A percentile compares a stretch with the other conserved stretches of the same genome.
phyloP scores from a whole-genome alignment of 1,140 invertebrate genomes.

The Drosophila mayri region DNA sequence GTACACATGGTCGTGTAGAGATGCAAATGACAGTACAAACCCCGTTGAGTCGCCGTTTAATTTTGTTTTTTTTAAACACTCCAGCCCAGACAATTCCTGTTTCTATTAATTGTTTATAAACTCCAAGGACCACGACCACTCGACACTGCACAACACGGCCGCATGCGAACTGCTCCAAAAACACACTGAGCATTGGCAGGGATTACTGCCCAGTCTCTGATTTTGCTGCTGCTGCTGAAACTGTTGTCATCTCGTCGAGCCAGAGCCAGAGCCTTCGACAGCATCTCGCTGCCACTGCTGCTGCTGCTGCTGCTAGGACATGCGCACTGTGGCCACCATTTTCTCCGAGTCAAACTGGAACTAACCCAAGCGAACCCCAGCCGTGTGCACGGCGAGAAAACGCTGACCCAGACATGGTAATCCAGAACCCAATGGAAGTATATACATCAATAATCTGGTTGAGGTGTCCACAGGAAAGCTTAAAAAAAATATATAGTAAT shows the following conservation, averaged over 20 bases:
- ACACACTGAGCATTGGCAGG: conserved; percentile 56
- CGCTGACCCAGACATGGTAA: background rate
- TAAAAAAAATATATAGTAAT: too few species aligned
- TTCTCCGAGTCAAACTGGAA: background rate
- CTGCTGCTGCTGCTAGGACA: conserved; percentile 19
- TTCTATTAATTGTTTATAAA: conserved; percentile 34
- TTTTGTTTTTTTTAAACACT: background rate
- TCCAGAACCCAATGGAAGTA: background rate
- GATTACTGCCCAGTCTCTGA: conserved; percentile 29
- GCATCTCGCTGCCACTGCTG: conserved; percentile 21
- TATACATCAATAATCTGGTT: too few species aligned
- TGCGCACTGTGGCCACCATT: conserved; percentile 17
- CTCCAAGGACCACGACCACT: conserved; percentile 15
- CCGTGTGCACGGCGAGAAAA: conserved; percentile 23
- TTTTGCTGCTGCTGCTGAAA: conserved; percentile 10
- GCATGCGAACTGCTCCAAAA: conserved; percentile 66
- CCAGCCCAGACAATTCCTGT: background rate
- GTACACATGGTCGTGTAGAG: background rate
- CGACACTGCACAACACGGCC: conserved; percentile 38
- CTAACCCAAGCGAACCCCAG: background rate
- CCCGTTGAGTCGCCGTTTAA: conserved; percentile 3
- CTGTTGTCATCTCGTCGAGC: conserved; percentile 50
- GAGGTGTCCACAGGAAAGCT: too few species aligned
- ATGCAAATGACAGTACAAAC: conserved; percentile 7
- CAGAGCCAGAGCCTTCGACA: conserved; percentile 22